Conservation (phyloP, 64 coral and sea anemone genomes). For the Acropora tenuis region DNA sequence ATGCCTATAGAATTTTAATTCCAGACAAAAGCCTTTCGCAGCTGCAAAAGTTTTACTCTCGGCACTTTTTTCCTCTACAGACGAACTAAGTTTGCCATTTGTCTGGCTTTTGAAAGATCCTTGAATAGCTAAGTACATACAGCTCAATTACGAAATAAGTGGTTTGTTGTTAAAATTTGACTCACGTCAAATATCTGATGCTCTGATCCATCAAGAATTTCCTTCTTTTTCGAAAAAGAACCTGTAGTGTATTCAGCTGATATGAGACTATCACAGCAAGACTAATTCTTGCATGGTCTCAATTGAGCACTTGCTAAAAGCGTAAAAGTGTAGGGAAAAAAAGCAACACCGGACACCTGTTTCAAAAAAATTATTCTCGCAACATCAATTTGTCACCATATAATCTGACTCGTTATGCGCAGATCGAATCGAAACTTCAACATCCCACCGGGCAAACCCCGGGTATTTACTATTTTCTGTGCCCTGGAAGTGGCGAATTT, state of each 20-base stretch:
- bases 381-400: background rate
- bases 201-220: background rate
- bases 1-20: background rate
- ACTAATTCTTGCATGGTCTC: too few species aligned
- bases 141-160: background rate
- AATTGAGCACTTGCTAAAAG: too few species aligned
- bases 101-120: constrained; percentile 13
- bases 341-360: too few species aligned
- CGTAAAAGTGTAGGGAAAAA: too few species aligned
- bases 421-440: too few species aligned
- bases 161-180: constrained; percentile 4
- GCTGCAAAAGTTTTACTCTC: background rate
- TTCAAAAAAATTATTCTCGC: background rate
- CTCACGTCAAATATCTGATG: constrained; percentile 22
- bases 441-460: too few species aligned
- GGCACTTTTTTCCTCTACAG: background rate
- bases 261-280: background rate
- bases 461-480: too few species aligned
- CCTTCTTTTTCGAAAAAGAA: background rate
- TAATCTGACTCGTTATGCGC: background rate
- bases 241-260: background rate
- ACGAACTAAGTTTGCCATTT: background rate
- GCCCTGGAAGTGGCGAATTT: too few species aligned
- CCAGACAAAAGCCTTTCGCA: background rate
- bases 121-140: background rate